Base-by-base conservation (phyloP, 1,140 invertebrate species). In the Centruroides vittatus region DNA sequence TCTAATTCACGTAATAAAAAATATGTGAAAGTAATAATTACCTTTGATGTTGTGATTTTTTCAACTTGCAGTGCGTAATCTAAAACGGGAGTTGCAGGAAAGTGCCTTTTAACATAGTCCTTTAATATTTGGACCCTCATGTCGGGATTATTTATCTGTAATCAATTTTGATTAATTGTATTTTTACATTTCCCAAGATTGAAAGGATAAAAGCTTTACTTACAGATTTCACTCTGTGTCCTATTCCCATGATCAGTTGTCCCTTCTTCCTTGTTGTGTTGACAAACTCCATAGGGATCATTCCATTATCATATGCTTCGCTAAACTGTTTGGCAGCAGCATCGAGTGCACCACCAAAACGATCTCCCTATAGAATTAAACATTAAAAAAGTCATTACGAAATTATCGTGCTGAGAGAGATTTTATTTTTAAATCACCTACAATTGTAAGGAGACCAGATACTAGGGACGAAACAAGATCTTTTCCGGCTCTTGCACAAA, bases 171-270 rank as follows among this genome's bases (percentile, higher is more conserved):
- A 41, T 41, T 41, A 23, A 23, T 23, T 41, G 0, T 41, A 41
- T 41, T 41, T 41, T 41, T 5, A 23, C 23, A 23, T 2, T 23
- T 2, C 23, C 23, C 23, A 23, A 23, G 23, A 23, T 23, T 23
- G 23, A 23, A 23, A 23, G 23, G 23, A 23, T 58, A 70, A 66
- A 23, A 23, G 64, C 60, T 41, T 66, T 8, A 74, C 79, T 78
- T 71, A 85, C 81, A 0, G 94, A 98, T 76, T 99, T 99, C 7
- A 99, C 89, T 63, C 96, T 82, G 77, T 98, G 91, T 41, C 94
- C 96, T 71, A 99, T 99, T 51, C 97, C 97, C 92, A 99, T 97
- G 67, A 99, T 99, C 4, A 98, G 83, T 74, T 97, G 85, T 0
- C 96, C 96, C 72, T 95, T 88, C 69, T 97, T 96, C 51, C 95